These are phyloP conservation scores for Steinernema khuongi DNA, from an alignment of 1,140 invertebrate species.

Conservation along the genomic window DNA sequence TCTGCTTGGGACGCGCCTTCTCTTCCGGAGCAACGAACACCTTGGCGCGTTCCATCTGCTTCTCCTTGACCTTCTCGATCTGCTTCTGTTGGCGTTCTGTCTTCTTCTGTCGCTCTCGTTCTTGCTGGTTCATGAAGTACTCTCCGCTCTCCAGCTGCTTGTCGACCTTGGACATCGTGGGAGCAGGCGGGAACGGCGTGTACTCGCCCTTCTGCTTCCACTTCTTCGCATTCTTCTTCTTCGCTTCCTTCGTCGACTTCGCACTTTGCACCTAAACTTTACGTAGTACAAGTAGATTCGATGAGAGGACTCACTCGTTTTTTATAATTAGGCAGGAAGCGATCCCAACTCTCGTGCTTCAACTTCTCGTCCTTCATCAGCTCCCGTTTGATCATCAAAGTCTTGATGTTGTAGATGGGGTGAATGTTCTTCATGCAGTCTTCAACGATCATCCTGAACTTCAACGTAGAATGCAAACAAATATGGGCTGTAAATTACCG, in stretches of 20 bases:
- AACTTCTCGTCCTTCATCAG: constrained; percentile 78
- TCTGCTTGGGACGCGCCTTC: constrained; percentile 34
- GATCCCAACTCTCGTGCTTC: constrained; percentile 90
- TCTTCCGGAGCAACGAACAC: constrained; percentile 27
- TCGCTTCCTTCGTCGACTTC: constrained; percentile 76
- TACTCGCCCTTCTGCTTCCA: constrained; percentile 76
- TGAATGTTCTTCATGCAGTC: constrained; percentile 99
- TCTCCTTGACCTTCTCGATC: constrained; percentile 34
- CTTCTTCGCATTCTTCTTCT: constrained; percentile 69
- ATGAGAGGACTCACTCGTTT: constrained; percentile 68
- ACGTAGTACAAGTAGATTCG: neutral
- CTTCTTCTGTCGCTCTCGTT: constrained; percentile 26
- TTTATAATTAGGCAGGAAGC: constrained; percentile 91
- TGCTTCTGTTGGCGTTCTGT: constrained; percentile 18
- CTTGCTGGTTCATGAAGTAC: constrained; percentile 72
- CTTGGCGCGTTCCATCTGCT: constrained; percentile 25
- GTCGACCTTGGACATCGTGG: constrained; percentile 74
- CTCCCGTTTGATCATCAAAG: constrained; percentile 93
- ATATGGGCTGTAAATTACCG: constrained; percentile 41
- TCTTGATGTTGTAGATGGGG: constrained; percentile 98
- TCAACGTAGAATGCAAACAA: constrained; percentile 22
- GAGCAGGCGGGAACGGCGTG: constrained; percentile 92
- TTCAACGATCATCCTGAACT: constrained; percentile 76
- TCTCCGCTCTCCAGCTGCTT: constrained; percentile 87
- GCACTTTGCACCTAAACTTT: constrained; percentile 47